phyloP scores from a whole-genome alignment of 2,888 invertebrate species.

The Andrena camellia region DNA sequence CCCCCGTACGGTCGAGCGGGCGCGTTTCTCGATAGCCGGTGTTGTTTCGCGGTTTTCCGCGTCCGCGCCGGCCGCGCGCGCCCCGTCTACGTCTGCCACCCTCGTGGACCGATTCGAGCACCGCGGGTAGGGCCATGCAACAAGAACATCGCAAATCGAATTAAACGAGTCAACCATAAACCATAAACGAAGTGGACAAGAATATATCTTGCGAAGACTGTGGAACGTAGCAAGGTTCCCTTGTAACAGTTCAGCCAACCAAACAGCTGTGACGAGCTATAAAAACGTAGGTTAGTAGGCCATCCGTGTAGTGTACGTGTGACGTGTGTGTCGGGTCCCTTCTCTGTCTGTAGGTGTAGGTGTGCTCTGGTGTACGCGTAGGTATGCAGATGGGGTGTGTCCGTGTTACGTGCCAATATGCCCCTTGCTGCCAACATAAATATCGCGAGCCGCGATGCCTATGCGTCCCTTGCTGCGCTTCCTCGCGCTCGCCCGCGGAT shows the following conservation, averaged over 20 bases:
- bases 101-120: constrained; percentile 73
- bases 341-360: constrained; percentile 12
- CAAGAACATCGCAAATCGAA: constrained; percentile 82
- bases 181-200: constrained; percentile 78
- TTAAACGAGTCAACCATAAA: constrained; percentile 81
- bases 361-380: constrained; percentile 18
- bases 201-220: constrained; percentile 83
- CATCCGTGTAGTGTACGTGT: constrained; percentile 76
- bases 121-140: constrained; percentile 84
- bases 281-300: constrained; percentile 84
- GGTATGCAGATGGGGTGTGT: constrained; percentile 49
- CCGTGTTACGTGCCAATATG: constrained; percentile 58
- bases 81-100: background rate
- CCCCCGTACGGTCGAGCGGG: constrained; percentile 11
- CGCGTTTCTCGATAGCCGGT: constrained; percentile 12
- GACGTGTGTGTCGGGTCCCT: constrained; percentile 22
- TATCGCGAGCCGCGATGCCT: constrained; percentile 51
- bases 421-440: constrained; percentile 69
- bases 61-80: background rate
- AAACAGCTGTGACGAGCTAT: constrained; percentile 85
- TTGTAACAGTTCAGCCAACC: constrained; percentile 85
- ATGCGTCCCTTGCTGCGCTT: constrained; percentile 56
- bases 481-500: constrained; percentile 34
- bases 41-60: constrained; percentile 4
- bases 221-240: constrained; percentile 85